phyloP scores from a whole-genome alignment of 2,888 invertebrate species.

The Masnerella sp. region DNA sequence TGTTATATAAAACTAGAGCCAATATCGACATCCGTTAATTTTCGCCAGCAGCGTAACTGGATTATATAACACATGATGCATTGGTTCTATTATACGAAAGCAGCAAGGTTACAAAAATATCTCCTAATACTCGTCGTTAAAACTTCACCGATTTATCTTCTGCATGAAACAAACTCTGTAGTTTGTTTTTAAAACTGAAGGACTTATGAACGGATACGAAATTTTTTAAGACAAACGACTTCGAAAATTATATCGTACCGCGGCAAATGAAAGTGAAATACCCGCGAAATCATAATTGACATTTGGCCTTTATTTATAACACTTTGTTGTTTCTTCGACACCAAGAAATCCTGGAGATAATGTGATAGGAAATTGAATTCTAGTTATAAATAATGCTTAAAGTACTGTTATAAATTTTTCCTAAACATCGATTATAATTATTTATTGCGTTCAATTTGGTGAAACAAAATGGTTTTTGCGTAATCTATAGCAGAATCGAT shows the following conservation, averaged over 20 bases:
- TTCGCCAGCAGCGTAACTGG: slow-evolving; percentile 25
- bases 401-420: neutral
- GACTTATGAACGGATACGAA: slow-evolving; percentile 43
- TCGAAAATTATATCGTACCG: slow-evolving; percentile 25
- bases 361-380: neutral
- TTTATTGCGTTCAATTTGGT: neutral
- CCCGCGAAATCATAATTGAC: slow-evolving; percentile 28
- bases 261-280: slow-evolving; percentile 39
- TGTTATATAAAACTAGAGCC: slow-evolving; percentile 29
- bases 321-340: slow-evolving; percentile 4
- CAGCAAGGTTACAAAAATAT: slow-evolving; percentile 54
- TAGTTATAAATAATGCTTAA: no score
- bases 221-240: slow-evolving; percentile 54
- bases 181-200: slow-evolving; percentile 56
- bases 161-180: slow-evolving; percentile 51
- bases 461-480: neutral
- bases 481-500: no score
- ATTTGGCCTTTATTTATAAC: slow-evolving; percentile 15
- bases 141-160: slow-evolving; percentile 56
- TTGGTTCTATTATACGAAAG: slow-evolving; percentile 56
- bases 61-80: slow-evolving; percentile 53
- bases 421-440: slow-evolving; percentile 3
- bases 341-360: neutral
- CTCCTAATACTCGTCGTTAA: slow-evolving; percentile 55
- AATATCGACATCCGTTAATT: slow-evolving; percentile 29